Base-by-base conservation (phyloP, 2,888 invertebrate genomes). In the Noctua janthina region DNA sequence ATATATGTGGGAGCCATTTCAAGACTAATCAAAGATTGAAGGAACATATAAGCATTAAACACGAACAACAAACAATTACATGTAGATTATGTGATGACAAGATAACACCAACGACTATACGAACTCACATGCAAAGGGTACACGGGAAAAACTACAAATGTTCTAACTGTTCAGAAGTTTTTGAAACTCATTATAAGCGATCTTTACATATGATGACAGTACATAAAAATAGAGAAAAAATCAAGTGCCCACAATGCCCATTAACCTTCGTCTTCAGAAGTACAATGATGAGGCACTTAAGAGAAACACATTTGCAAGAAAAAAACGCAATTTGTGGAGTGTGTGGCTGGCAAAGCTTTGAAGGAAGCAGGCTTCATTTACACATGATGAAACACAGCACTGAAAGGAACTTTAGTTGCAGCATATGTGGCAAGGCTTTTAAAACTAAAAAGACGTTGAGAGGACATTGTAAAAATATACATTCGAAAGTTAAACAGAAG, bases 311-410 rank as follows among this genome's bases (percentile, higher is more conserved):
- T 77, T 76, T 91, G 29, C 87, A 89, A 20, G 92, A 92, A 73
- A 92, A 93, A 7, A 92, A 92, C 51, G 93, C 92, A 0, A 90
- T 92, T n/a, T 97, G 96, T 77, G 92, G 93, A 1, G 83, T 94
- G 0, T 96, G 96, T 76, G 93, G 94, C 0, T 90, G 86, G 86
- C 76, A 84, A 29, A 85, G 88, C 4, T 90, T 90, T 15, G 85
- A 87, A 20, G 78, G 78, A 1, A 78, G 85, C 20, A 79, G 89
- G 13, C 70, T 92, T 6, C 81, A 81, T 29, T 75, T 79, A 13
- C 92, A 92, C 68, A 90, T 92, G 90, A 66, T 83, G 74, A 90
- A 86, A 23, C 89, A 90, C 49, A 81, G 81, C 8, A 81, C 84
- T 20, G 87, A 87, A 15, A 83, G 85, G 39, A 84, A 85, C 6